Evolutionary conservation across 1,140 invertebrate genomes (phyloP).

Genomic region (Ceratina japonica): DNA sequence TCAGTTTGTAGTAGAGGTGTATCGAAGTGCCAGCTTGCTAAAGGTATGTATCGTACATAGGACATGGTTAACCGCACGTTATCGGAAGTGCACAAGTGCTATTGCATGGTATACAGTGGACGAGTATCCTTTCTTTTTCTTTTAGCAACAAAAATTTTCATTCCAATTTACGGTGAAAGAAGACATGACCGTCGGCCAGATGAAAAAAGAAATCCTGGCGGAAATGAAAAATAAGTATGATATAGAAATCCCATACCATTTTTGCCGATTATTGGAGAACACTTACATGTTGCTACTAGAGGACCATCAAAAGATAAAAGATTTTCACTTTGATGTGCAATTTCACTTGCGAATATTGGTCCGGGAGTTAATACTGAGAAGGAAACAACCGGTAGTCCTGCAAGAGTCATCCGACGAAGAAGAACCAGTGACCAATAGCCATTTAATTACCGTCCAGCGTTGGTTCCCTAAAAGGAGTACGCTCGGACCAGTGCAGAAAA

Average conservation of each 20-base stretch:
- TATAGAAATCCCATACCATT: slow-evolving; percentile 82
- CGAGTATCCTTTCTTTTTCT: slow-evolving; percentile 35
- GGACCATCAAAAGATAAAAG: slow-evolving; percentile 82
- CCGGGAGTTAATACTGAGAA: too few relatives aligned
- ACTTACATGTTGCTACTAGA: slow-evolving; percentile 82
- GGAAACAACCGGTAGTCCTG: slow-evolving; percentile 78
- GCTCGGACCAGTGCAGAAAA: slow-evolving; percentile 81
- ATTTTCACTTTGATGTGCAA: slow-evolving; percentile 76
- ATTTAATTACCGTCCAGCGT: slow-evolving; percentile 81
- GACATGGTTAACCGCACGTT: too few relatives aligned
- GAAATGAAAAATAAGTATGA: slow-evolving; percentile 83
- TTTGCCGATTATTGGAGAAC: slow-evolving; percentile 85
- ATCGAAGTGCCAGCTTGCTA: too few relatives aligned
- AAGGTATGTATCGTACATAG: too few relatives aligned
- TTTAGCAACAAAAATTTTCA: slow-evolving; percentile 70
- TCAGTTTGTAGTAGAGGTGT: too few relatives aligned
- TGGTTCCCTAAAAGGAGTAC: slow-evolving; percentile 83
- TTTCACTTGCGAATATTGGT: slow-evolving; percentile 75
- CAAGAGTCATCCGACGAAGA: slow-evolving; percentile 82
- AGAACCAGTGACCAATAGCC: slow-evolving; percentile 72
- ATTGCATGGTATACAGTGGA: too few relatives aligned
- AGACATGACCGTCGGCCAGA: slow-evolving; percentile 82
- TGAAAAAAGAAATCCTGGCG: slow-evolving; percentile 84
- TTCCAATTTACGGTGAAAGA: slow-evolving; percentile 84
- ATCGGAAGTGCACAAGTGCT: too few relatives aligned